Conservation (phyloP, 2,113 vertebrate species). For the Albula glossodonta region DNA sequence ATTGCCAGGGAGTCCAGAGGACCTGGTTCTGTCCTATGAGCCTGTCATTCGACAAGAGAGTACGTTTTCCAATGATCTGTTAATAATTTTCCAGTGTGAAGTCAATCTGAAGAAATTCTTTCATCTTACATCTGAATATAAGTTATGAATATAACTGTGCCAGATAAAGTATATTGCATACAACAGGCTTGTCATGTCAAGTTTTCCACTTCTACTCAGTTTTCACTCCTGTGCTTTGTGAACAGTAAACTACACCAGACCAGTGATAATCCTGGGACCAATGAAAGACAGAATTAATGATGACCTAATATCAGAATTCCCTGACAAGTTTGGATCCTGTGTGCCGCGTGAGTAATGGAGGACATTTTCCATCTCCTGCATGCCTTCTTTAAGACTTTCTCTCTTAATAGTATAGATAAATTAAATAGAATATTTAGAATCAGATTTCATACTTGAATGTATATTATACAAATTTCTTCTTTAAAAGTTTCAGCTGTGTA, state of each 20-base stretch:
- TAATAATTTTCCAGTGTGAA: background rate
- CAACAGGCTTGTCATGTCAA: too few species aligned
- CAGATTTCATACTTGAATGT: too few species aligned
- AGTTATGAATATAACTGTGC: too few species aligned
- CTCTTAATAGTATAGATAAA: background rate
- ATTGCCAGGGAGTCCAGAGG: conserved; percentile 89
- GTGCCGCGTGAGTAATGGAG: conserved; percentile 89
- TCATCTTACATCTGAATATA: too few species aligned
- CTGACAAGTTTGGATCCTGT: conserved; percentile 96
- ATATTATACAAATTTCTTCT: too few species aligned
- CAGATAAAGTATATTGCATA: too few species aligned
- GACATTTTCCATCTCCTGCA: background rate
- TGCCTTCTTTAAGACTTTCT: background rate
- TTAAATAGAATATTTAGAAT: too few species aligned
- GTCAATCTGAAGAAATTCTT: too few species aligned
- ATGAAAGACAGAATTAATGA: conserved; percentile 98
- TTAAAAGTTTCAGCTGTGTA: too few species aligned
- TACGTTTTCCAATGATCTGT: conserved; percentile 65
- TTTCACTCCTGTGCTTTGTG: conserved; percentile 40
- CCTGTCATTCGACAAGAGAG: conserved; percentile 93
- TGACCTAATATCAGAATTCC: conserved; percentile 96
- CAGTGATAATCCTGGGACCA: conserved; percentile 93
- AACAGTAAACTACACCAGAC: conserved; percentile 90
- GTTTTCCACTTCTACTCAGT: too few species aligned
- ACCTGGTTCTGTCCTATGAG: conserved; percentile 92